A percentile compares a stretch with the other conserved stretches of the same genome.
Evolutionary conservation across 2,113 vertebrate species (phyloP).

Genomic region (Centropristis striata): DNA sequence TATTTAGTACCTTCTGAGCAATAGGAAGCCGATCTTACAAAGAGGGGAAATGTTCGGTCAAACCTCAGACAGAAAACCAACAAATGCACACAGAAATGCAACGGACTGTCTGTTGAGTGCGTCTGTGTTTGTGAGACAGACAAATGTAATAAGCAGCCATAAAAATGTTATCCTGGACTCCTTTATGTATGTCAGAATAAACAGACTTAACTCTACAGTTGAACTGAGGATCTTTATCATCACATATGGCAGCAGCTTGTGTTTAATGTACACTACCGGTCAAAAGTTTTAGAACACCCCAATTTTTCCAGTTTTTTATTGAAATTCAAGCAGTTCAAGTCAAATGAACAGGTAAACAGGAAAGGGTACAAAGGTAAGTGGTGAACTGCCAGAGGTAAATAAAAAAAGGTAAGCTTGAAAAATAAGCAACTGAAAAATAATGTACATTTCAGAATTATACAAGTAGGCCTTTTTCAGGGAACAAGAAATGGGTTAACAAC

Average conservation of each 20-base stretch:
- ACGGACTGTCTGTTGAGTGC: constrained; percentile 4
- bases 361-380: too few relatives aligned
- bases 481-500: too few relatives aligned
- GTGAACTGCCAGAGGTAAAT: too few relatives aligned
- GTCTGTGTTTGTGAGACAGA: not conserved
- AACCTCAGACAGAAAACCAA: constrained; percentile 54
- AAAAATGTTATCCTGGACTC: not conserved
- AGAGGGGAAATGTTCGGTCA: constrained; percentile 47
- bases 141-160: not conserved
- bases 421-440: too few relatives aligned
- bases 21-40: constrained; percentile 56
- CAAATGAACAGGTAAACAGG: too few relatives aligned
- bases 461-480: too few relatives aligned
- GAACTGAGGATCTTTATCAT: not conserved
- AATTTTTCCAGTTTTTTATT: too few relatives aligned
- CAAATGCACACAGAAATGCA: constrained; percentile 59
- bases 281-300: too few relatives aligned
- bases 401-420: too few relatives aligned
- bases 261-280: too few relatives aligned
- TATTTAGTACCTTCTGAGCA: constrained; percentile 60
- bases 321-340: too few relatives aligned
- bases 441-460: too few relatives aligned
- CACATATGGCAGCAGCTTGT: constrained; percentile 4
- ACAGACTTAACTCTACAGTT: constrained; percentile 2
- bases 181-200: constrained; percentile 4